These are phyloP conservation scores for Caradrina kadenii DNA, from an alignment of 2,888 invertebrate genomes.

Conservation along the genomic window DNA sequence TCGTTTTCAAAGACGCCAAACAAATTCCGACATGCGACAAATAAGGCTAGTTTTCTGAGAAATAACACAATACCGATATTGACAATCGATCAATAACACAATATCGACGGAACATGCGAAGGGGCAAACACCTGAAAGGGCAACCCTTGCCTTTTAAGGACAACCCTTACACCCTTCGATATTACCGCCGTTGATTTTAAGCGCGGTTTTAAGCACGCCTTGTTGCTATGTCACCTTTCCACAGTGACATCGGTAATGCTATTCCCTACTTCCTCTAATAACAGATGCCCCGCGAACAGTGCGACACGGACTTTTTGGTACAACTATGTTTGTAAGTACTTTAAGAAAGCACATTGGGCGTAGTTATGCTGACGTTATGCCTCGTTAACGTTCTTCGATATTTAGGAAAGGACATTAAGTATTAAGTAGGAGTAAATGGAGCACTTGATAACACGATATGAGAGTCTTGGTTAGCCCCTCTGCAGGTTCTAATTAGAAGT, in stretches of 20 bases:
- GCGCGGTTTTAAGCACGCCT: not conserved
- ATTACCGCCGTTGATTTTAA: too few species aligned
- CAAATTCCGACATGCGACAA: not conserved
- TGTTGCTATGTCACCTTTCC: not conserved
- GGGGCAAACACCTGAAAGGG: too few species aligned
- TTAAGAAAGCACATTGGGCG: constrained; percentile 29
- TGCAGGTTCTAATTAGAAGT: not conserved
- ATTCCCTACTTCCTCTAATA: not conserved
- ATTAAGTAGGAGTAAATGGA: constrained; percentile 6
- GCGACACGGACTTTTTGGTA: constrained; percentile 9
- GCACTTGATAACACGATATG: constrained; percentile 11
- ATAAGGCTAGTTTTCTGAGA: too few species aligned
- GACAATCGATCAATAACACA: too few species aligned
- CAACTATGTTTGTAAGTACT: constrained; percentile 17
- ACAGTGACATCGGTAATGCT: not conserved
- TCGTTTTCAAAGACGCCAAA: not conserved
- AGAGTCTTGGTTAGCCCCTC: not conserved
- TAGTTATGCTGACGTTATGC: constrained; percentile 22
- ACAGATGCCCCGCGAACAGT: not conserved
- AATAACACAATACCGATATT: too few species aligned
- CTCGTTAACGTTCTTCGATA: constrained; percentile 24
- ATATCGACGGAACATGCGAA: too few species aligned
- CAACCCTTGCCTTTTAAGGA: too few species aligned
- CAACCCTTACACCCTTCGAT: too few species aligned
- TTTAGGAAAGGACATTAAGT: not conserved